phyloP scores from a whole-genome alignment of 2,888 invertebrate genomes.

The Mesodorylaimus sp. region DNA sequence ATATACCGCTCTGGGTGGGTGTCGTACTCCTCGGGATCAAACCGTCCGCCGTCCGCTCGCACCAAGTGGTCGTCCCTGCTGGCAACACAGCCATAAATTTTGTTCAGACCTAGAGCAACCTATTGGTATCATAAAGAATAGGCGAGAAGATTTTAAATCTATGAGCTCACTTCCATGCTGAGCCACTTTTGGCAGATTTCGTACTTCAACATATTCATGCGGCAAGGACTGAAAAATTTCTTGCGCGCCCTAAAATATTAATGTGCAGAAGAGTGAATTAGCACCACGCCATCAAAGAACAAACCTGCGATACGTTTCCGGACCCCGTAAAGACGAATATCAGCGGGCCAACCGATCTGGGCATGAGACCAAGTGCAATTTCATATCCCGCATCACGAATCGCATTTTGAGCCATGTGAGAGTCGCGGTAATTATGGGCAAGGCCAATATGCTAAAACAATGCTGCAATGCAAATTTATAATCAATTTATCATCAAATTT shows the following conservation, averaged over 20 bases:
- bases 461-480: neutral
- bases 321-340: constrained; percentile 91
- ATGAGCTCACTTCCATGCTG: constrained; percentile 65
- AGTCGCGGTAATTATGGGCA: constrained; percentile 87
- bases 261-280: too few species aligned
- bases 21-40: constrained; percentile 67
- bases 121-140: neutral
- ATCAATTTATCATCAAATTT: neutral
- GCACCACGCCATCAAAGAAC: too few species aligned
- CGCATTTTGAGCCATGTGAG: constrained; percentile 87
- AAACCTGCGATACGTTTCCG: constrained; percentile 71
- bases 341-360: constrained; percentile 79
- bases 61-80: constrained; percentile 74
- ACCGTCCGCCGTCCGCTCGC: constrained; percentile 70
- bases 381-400: constrained; percentile 91
- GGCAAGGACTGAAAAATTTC: constrained; percentile 76
- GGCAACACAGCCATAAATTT: constrained; percentile 81
- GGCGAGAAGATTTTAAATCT: neutral
- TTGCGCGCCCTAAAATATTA: constrained; percentile 40
- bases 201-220: constrained; percentile 82
- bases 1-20: constrained; percentile 74
- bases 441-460: constrained; percentile 63
- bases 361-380: constrained; percentile 78
- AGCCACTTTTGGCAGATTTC: constrained; percentile 74
- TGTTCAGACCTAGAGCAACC: constrained; percentile 55